A percentile compares a stretch with the other conserved stretches of the same genome.
These are phyloP conservation scores for Anhinga rufa DNA, from an alignment of 2,113 vertebrate species.

Conservation along the genomic window DNA sequence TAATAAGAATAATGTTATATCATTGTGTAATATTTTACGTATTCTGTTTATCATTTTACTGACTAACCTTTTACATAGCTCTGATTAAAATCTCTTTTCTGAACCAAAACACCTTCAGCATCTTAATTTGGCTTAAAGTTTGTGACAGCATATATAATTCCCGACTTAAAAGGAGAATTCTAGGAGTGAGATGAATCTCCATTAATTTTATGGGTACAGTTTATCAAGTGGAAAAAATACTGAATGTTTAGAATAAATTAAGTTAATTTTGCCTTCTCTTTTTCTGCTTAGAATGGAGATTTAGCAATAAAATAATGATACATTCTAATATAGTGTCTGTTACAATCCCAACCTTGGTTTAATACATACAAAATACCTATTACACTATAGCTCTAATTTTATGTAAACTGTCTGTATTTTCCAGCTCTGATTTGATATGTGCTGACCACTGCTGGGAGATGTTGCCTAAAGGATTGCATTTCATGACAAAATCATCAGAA, in stretches of 20 bases:
- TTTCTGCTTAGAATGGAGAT: not conserved
- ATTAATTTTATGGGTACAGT: not conserved
- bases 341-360: not conserved
- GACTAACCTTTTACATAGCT: not conserved
- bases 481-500: conserved; percentile 26
- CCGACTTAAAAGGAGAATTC: not conserved
- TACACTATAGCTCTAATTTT: conserved; percentile 7
- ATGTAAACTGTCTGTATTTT: conserved; percentile 5
- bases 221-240: not conserved
- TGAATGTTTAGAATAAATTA: not conserved
- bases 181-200: not conserved
- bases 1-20: not conserved
- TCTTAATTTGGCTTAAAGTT: not conserved
- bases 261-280: not conserved
- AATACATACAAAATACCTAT: not conserved
- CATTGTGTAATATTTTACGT: not conserved
- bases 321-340: not conserved
- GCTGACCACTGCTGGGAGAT: conserved; percentile 8
- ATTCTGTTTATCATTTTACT: not conserved
- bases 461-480: conserved; percentile 11
- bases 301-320: not conserved
- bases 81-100: not conserved
- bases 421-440: conserved; percentile 35
- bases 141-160: not conserved
- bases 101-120: not conserved